These are phyloP conservation scores for Aplocera efformata DNA, from an alignment of 2,888 invertebrate genomes.

Conservation along the genomic window DNA sequence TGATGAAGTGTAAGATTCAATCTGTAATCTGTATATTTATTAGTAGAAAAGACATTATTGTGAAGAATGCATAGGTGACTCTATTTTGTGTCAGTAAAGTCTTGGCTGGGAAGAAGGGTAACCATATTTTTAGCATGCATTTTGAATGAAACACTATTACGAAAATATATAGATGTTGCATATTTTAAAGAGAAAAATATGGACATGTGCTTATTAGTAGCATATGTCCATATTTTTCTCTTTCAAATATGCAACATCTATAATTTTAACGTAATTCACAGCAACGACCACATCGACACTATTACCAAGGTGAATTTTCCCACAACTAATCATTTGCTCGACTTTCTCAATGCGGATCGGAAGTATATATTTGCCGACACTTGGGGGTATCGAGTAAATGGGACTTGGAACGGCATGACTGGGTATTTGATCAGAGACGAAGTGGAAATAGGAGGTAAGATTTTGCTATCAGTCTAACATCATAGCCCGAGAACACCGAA, in stretches of 20 bases:
- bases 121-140: no score
- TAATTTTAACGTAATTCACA: conserved; percentile 34
- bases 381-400: conserved; percentile 82
- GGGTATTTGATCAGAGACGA: conserved; percentile 79
- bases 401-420: conserved; percentile 84
- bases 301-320: conserved; percentile 83
- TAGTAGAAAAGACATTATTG: no score
- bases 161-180: no score
- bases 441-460: conserved; percentile 82
- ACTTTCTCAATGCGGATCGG: conserved; percentile 80
- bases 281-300: conserved; percentile 78
- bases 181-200: no score
- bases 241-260: no score
- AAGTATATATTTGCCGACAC: conserved; percentile 74
- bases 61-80: no score
- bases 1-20: conserved; percentile 76
- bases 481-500: no score
- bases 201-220: no score
- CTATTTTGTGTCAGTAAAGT: no score
- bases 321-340: conserved; percentile 77
- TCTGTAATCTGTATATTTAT: neutral
- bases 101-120: no score
- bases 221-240: no score
- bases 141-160: no score
- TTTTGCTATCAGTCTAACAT: neutral